These are phyloP conservation scores for Vannuccia rotundouncinata DNA, from an alignment of 2,888 invertebrate species.

Conservation along the genomic window DNA sequence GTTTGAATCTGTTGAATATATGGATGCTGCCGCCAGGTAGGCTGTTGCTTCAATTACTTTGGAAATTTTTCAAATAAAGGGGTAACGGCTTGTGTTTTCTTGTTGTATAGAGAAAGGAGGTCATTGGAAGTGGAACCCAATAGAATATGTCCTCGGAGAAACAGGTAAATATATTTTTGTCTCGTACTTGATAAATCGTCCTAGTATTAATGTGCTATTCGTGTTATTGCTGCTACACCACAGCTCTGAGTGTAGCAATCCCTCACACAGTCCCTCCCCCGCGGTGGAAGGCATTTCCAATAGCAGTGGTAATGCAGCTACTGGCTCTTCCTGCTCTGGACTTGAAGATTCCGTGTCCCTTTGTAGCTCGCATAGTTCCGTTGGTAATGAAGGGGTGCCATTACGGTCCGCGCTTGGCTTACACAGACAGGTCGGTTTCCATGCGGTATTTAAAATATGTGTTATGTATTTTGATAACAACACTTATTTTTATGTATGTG, in stretches of 20 bases:
- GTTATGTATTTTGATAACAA: too few species aligned
- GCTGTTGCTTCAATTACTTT: conserved; percentile 51
- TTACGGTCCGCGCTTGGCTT: too few species aligned
- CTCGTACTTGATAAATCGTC: neutral
- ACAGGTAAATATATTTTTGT: neutral
- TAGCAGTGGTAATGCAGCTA: neutral
- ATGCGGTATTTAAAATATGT: too few species aligned
- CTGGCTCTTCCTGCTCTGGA: neutral
- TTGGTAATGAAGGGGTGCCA: neutral
- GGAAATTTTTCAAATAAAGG: conserved; percentile 64
- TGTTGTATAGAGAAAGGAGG: conserved; percentile 12
- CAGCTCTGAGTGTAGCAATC: neutral
- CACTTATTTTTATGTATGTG: too few species aligned
- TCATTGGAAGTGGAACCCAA: neutral
- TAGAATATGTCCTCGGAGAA: neutral
- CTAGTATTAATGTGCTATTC: neutral
- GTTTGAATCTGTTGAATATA: conserved; percentile 72
- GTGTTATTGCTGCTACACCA: too few species aligned
- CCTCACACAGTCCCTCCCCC: neutral
- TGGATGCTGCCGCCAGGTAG: conserved; percentile 60
- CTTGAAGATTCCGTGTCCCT: neutral
- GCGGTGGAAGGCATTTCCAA: neutral
- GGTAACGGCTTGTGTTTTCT: conserved; percentile 68
- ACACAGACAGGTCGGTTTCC: too few species aligned
- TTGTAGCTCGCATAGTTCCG: neutral